Evolutionary conservation across 2,888 invertebrate species (phyloP).

Genomic region (Phymatocera aterrima): DNA sequence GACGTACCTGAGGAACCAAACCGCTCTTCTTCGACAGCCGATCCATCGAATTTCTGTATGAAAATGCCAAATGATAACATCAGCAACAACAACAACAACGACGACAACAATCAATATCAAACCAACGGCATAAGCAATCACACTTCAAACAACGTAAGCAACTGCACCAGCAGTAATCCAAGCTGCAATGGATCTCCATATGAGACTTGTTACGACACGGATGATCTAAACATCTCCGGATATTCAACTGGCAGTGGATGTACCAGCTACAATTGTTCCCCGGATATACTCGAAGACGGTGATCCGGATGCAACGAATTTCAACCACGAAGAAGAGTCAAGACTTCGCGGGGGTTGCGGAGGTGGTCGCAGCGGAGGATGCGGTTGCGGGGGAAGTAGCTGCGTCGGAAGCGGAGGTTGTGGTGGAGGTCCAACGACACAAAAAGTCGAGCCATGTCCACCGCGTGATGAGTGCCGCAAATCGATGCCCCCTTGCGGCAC

Average conservation of each 20-base stretch:
- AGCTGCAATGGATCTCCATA: conserved; percentile 30
- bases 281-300: neutral
- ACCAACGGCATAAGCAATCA: neutral
- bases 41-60: neutral
- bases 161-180: conserved; percentile 11
- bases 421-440: conserved; percentile 40
- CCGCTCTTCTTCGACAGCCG: conserved; percentile 25
- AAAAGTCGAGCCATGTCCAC: conserved; percentile 50
- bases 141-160: neutral
- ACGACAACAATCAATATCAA: neutral
- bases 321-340: conserved; percentile 52
- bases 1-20: conserved; percentile 50
- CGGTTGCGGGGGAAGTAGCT: conserved; percentile 30
- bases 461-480: conserved; percentile 40
- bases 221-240: neutral
- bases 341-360: conserved; percentile 64
- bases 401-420: conserved; percentile 45
- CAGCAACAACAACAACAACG: conserved; percentile 45
- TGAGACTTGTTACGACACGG: conserved; percentile 31
- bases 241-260: neutral
- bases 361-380: conserved; percentile 4
- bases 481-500: conserved; percentile 39
- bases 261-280: conserved; percentile 13
- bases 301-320: neutral
- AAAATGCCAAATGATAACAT: conserved; percentile 57